Percentiles rank a stretch among this genome's conserved stretches.
Evolutionary conservation across 2,113 vertebrate species (phyloP).

Genomic region (Ameiurus melas): DNA sequence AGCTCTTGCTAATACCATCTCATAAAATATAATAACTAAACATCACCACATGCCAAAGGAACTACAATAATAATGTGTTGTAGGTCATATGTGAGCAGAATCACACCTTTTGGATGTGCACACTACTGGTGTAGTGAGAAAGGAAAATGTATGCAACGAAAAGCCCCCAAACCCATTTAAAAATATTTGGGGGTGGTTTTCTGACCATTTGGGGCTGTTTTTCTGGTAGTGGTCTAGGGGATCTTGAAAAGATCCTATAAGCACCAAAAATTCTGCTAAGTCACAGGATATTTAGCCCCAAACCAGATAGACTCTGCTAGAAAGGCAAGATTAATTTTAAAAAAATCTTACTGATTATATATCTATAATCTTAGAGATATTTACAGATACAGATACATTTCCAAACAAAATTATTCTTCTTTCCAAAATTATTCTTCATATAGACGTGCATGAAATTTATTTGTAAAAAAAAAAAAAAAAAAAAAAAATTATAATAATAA

Average conservation of each 20-base stretch:
- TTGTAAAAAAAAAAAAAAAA: too few species aligned
- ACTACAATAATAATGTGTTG: background rate
- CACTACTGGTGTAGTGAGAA: background rate
- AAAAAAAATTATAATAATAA: too few species aligned
- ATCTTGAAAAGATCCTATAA: background rate
- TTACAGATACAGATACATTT: background rate
- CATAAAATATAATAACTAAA: background rate
- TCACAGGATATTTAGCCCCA: background rate
- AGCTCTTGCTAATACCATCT: background rate
- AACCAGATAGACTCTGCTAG: background rate
- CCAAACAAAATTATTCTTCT: background rate
- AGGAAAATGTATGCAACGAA: background rate
- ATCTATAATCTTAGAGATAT: too few species aligned
- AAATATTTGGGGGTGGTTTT: background rate
- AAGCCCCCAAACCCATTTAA: background rate
- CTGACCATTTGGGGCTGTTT: background rate
- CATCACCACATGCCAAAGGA: background rate
- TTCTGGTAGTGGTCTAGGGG: background rate
- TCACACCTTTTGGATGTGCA: background rate
- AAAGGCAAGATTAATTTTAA: background rate
- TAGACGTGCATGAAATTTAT: too few species aligned
- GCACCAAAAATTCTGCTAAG: background rate
- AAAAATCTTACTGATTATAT: too few species aligned
- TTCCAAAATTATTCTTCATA: background rate
- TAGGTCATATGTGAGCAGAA: background rate